phyloP scores from a whole-genome alignment of 2,888 invertebrate genomes.

The Argyresthia goedartella region DNA sequence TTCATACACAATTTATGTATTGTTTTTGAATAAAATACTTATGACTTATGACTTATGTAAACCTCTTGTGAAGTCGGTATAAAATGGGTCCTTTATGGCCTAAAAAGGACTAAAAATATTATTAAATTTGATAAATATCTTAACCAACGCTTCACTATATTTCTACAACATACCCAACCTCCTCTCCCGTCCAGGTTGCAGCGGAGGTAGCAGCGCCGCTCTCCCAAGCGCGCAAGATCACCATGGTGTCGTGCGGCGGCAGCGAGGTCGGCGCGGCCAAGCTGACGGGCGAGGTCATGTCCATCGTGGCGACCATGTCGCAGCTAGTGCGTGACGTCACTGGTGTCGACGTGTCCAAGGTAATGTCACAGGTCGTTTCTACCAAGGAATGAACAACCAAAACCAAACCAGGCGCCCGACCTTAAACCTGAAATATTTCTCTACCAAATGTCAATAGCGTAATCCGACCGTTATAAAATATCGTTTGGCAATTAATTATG shows the following conservation, averaged over 20 bases:
- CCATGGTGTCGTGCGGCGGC: slow-evolving; percentile 94
- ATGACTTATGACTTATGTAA: too few species aligned
- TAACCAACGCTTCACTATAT: too few species aligned
- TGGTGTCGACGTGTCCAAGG: slow-evolving; percentile 78
- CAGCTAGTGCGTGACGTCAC: slow-evolving; percentile 92
- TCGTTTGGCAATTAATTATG: too few species aligned
- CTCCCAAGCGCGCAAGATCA: slow-evolving; percentile 94
- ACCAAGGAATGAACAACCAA: neutral
- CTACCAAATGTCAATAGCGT: too few species aligned
- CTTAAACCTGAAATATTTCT: neutral
- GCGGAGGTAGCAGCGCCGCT: slow-evolving; percentile 97
- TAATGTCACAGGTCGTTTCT: neutral
- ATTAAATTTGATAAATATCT: too few species aligned
- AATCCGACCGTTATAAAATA: too few species aligned
- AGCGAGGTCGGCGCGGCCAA: slow-evolving; percentile 95
- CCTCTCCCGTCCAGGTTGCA: slow-evolving; percentile 76
- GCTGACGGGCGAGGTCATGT: slow-evolving; percentile 93
- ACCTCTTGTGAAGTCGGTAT: too few species aligned
- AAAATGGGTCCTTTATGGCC: too few species aligned
- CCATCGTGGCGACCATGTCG: slow-evolving; percentile 93
- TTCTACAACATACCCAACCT: too few species aligned
- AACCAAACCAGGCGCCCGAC: neutral
- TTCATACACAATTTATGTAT: too few species aligned
- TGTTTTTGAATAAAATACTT: too few species aligned
- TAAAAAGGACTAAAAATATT: too few species aligned